Conservation (phyloP, 2,797 vertebrate species). For the Morus bassanus region DNA sequence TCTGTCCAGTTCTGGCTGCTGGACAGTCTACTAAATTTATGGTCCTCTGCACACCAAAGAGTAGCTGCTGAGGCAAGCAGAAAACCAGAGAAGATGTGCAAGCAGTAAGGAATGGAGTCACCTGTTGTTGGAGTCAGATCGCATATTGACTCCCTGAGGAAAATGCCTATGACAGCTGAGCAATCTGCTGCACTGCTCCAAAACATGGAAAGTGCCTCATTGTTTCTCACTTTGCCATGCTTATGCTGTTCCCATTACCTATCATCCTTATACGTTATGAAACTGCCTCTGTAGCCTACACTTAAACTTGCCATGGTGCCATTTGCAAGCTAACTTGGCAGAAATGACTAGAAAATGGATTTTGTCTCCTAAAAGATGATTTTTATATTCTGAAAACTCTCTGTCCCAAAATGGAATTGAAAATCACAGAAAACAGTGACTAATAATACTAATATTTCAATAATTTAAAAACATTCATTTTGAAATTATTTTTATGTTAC, state of each 20-base stretch:
- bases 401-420: background rate
- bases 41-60: background rate
- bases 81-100: background rate
- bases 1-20: background rate
- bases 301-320: background rate
- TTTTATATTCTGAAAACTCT: background rate
- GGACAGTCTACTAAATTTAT: background rate
- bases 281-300: background rate
- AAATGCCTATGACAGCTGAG: background rate
- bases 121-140: background rate
- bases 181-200: background rate
- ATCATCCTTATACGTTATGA: background rate
- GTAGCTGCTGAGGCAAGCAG: background rate
- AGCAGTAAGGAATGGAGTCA: background rate
- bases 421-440: background rate
- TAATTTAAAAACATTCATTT: background rate
- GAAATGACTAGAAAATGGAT: background rate
- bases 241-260: fast-evolving
- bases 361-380: background rate
- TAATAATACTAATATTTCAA: background rate
- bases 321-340: background rate
- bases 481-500: background rate
- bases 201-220: background rate
- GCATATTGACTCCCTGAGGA: background rate
- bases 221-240: background rate